These are phyloP conservation scores for Pelosia muscerda DNA, from an alignment of 2,888 invertebrate genomes.

Conservation along the genomic window DNA sequence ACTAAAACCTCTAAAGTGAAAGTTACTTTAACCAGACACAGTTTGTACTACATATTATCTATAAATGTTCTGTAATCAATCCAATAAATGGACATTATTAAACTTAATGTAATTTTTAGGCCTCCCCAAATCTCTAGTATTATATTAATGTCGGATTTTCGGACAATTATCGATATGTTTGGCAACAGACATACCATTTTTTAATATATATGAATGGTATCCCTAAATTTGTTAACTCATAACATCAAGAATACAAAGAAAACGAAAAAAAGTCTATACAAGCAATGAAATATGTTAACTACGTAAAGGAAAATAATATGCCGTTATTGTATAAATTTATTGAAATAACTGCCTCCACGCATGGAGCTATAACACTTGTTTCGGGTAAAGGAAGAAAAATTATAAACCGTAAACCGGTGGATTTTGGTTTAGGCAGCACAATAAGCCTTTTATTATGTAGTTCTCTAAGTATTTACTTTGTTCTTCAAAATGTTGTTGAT, in stretches of 20 bases:
- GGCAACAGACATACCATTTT: too few species aligned
- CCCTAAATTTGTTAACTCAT: too few species aligned
- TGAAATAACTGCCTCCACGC: conserved; percentile 1
- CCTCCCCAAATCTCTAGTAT: too few species aligned
- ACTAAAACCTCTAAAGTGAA: neutral
- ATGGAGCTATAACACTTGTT: neutral
- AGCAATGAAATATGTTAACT: neutral
- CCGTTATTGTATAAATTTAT: conserved; percentile 1
- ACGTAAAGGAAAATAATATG: neutral
- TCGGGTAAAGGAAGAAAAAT: neutral
- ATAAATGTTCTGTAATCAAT: neutral
- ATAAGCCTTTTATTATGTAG: neutral
- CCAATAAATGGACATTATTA: too few species aligned
- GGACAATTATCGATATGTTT: too few species aligned
- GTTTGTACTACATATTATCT: neutral
- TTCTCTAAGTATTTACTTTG: neutral
- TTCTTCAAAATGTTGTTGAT: too few species aligned
- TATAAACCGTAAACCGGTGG: neutral
- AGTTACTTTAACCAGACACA: neutral
- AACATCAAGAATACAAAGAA: neutral
- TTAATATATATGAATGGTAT: too few species aligned
- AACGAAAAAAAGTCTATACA: neutral
- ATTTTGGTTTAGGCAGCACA: neutral
- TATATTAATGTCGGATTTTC: too few species aligned
- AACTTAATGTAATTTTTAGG: too few species aligned